A percentile compares a stretch with the other conserved stretches of the same genome.
phyloP scores from a whole-genome alignment of 1,140 invertebrate species.

The Holcopasites calliopsidis region DNA sequence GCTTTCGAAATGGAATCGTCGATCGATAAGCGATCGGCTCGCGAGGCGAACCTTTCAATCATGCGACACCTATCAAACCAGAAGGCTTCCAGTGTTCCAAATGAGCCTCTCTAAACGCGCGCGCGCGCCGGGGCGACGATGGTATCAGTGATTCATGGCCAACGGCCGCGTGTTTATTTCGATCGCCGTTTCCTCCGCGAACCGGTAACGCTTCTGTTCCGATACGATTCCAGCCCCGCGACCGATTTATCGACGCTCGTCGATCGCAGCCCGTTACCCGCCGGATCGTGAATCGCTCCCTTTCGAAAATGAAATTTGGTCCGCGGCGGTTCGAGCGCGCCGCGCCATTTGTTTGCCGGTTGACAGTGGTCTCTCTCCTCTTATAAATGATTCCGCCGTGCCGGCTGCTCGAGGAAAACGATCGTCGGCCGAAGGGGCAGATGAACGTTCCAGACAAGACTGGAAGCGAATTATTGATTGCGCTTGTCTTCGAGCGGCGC shows the following conservation, averaged over 20 bases:
- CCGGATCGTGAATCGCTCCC: too few relatives aligned
- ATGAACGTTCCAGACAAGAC: conserved; percentile 15
- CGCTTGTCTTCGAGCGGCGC: conserved; percentile 33
- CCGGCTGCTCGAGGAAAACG: conserved; percentile 28
- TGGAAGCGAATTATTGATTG: conserved; percentile 53
- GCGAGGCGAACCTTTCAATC: conserved; percentile 71
- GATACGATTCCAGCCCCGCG: too few relatives aligned
- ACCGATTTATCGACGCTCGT: background rate
- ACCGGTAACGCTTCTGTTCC: background rate
- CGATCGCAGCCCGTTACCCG: too few relatives aligned
- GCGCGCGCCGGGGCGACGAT: conserved; percentile 24
- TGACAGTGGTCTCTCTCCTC: conserved; percentile 2
- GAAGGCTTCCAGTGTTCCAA: conserved; percentile 61
- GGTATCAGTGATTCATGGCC: conserved; percentile 66
- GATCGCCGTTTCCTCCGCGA: conserved; percentile 42
- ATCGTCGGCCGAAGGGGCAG: conserved; percentile 5
- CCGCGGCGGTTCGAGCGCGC: background rate
- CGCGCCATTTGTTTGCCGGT: conserved; percentile 4
- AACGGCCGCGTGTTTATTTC: conserved; percentile 51
- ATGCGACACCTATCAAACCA: conserved; percentile 70
- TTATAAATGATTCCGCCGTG: conserved; percentile 24
- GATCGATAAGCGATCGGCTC: conserved; percentile 68
- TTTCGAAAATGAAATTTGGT: background rate
- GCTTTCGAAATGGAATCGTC: conserved; percentile 70
- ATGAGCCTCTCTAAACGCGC: conserved; percentile 36